Evolutionary conservation across 1,140 invertebrate species (phyloP).

Genomic region (Sminthurinus signatus): DNA sequence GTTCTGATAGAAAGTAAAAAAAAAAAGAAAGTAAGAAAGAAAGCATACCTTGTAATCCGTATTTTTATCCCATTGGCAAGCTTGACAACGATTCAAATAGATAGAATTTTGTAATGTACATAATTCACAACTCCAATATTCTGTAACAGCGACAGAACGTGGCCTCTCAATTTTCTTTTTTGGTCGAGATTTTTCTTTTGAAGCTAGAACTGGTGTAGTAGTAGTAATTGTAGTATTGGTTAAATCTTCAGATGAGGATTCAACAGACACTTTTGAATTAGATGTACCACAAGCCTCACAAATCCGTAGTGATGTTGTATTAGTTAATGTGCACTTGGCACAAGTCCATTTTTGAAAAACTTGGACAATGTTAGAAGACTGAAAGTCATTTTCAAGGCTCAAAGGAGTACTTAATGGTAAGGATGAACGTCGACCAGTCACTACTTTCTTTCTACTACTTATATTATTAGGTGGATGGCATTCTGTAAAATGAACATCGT

Average conservation of each 20-base stretch:
- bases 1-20: neutral
- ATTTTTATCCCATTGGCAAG: slow-evolving; percentile 51
- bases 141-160: slow-evolving; percentile 42
- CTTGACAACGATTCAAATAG: slow-evolving; percentile 62
- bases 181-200: slow-evolving; percentile 8
- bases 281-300: slow-evolving; percentile 79
- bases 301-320: slow-evolving; percentile 58
- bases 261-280: slow-evolving; percentile 61
- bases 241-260: slow-evolving; percentile 1
- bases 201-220: too few species aligned
- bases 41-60: neutral
- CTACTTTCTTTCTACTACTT: neutral
- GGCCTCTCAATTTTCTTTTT: slow-evolving; percentile 35
- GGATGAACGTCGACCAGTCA: slow-evolving; percentile 18
- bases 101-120: slow-evolving; percentile 80
- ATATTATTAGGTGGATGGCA: neutral
- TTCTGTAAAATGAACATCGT: slow-evolving; percentile 15
- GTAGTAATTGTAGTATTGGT: too few species aligned
- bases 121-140: slow-evolving; percentile 65
- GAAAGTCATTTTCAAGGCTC: slow-evolving; percentile 21
- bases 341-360: slow-evolving; percentile 65
- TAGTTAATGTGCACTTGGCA: slow-evolving; percentile 77
- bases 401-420: slow-evolving; percentile 40
- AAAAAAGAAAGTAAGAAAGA: neutral
- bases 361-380: slow-evolving; percentile 28